Conservation (phyloP, 2,113 vertebrate species). For the Axis porcinus region DNA sequence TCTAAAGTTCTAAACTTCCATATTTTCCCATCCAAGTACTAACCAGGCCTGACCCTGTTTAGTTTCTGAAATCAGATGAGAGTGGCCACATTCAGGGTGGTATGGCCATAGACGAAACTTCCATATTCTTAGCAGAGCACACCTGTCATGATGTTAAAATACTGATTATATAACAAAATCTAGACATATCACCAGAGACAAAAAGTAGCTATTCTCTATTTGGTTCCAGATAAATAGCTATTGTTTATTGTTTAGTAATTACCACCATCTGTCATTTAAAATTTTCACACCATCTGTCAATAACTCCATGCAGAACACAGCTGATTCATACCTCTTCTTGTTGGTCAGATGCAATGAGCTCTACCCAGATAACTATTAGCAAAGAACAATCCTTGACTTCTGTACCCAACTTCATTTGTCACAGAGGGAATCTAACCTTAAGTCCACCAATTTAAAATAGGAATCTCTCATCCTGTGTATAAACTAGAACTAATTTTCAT, state of each 20-base stretch:
- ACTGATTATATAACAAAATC: slow-evolving; percentile 30
- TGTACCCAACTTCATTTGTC: background rate
- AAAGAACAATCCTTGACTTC: background rate
- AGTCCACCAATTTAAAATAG: background rate
- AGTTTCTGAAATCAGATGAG: background rate
- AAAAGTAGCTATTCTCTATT: slow-evolving; percentile 11
- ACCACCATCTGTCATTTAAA: slow-evolving; percentile 3
- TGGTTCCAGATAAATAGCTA: background rate
- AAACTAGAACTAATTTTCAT: background rate
- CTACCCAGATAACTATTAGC: background rate
- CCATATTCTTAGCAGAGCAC: background rate
- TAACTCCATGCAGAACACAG: background rate
- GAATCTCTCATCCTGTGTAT: background rate
- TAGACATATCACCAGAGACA: slow-evolving; percentile 15
- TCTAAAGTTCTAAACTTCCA: slow-evolving; percentile 3
- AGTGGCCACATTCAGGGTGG: background rate
- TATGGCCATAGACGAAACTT: background rate
- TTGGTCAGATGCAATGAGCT: background rate
- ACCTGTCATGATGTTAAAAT: slow-evolving; percentile 41
- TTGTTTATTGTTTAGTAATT: slow-evolving; percentile 29
- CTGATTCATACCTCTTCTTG: background rate
- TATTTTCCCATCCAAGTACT: background rate
- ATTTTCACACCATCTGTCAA: background rate
- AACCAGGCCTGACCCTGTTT: background rate
- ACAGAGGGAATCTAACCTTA: background rate